Evolutionary conservation across 2,797 vertebrate genomes (phyloP).

Genomic region (Sebastes flavidus): DNA sequence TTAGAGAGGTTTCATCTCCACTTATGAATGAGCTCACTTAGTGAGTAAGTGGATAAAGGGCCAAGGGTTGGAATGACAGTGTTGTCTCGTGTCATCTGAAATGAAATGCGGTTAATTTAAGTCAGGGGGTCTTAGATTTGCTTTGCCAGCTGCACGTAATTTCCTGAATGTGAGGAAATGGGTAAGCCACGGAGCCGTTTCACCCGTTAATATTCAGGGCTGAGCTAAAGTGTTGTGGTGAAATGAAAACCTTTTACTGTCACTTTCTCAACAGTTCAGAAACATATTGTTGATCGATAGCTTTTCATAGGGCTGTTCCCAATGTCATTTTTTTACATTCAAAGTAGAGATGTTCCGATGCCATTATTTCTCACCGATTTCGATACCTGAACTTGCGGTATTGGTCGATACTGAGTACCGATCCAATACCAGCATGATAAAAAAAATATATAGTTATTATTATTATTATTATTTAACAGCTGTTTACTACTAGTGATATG

Average conservation of each 20-base stretch:
- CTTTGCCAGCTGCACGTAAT: neutral
- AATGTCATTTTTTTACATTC: too few relatives aligned
- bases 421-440: too few relatives aligned
- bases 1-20: neutral
- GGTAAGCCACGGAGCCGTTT: neutral
- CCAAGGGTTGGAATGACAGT: neutral
- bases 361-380: too few relatives aligned
- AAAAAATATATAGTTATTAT: too few relatives aligned
- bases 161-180: constrained; percentile 27
- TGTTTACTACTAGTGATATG: too few relatives aligned
- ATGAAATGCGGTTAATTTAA: neutral
- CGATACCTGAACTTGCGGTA: too few relatives aligned
- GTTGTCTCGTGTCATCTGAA: neutral
- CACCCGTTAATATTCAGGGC: neutral
- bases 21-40: neutral
- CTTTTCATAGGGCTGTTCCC: too few relatives aligned
- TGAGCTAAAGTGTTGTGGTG: neutral
- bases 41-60: neutral
- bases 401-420: too few relatives aligned
- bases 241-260: neutral
- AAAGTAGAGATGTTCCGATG: neutral
- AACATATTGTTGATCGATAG: neutral
- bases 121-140: neutral
- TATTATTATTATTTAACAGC: too few relatives aligned
- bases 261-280: neutral